Conservation (phyloP, 2,888 invertebrate genomes). For the Dicycla oo region DNA sequence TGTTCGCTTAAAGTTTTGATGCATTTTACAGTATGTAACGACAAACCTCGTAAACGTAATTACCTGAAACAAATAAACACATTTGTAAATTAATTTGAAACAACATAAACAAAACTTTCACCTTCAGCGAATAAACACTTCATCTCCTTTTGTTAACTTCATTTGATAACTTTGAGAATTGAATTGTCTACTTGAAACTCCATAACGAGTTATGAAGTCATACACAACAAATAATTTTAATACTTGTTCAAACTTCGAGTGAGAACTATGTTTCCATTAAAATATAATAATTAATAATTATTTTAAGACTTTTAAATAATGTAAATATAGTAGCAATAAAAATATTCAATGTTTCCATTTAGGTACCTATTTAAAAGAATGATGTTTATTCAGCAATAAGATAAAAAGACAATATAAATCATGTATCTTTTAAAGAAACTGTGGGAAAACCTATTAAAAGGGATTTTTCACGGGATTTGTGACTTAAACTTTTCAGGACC, state of each 20-base stretch:
- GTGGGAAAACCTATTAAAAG: background rate
- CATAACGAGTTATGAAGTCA: constrained; percentile 31
- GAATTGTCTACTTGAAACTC: constrained; percentile 40
- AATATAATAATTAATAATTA: too few species aligned
- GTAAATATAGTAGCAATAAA: too few species aligned
- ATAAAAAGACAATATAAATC: background rate
- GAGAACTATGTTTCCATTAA: background rate
- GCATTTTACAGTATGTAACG: background rate
- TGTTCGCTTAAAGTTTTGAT: background rate
- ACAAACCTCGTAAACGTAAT: background rate
- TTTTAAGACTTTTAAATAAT: too few species aligned
- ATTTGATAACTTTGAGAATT: constrained; percentile 33
- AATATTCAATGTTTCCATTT: too few species aligned
- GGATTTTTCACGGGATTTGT: background rate
- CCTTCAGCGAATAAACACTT: constrained; percentile 21
- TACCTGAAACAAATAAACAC: constrained; percentile 54
- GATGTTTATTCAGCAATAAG: background rate
- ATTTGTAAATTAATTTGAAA: constrained; percentile 28
- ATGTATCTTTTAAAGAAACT: background rate
- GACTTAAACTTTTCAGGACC: background rate
- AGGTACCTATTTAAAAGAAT: background rate
- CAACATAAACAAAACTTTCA: constrained; percentile 29
- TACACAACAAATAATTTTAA: constrained; percentile 33
- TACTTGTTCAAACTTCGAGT: constrained; percentile 17
- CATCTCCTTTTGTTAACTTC: constrained; percentile 13